Conservation (phyloP, 2,797 vertebrate species). For the Danio albolineatus region DNA sequence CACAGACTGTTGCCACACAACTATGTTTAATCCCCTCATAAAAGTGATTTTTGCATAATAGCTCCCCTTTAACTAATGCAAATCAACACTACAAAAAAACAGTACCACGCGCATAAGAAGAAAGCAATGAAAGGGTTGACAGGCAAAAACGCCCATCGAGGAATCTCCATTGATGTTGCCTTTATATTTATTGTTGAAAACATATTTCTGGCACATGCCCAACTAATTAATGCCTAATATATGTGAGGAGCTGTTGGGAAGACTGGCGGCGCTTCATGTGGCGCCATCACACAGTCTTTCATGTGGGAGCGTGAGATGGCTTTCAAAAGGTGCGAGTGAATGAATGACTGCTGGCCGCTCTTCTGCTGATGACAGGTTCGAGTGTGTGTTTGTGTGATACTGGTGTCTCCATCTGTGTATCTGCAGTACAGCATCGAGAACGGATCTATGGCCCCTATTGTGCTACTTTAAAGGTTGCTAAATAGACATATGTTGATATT, state of each 20-base stretch:
- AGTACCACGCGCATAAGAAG: not conserved
- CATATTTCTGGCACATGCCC: constrained; percentile 40
- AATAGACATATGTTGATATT: too few relatives aligned
- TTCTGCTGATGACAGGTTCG: constrained; percentile 15
- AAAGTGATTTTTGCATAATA: too few relatives aligned
- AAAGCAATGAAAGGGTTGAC: not conserved
- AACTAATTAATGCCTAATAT: constrained; percentile 55
- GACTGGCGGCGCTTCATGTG: constrained; percentile 37
- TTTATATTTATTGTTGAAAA: constrained; percentile 8
- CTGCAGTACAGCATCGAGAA: not conserved
- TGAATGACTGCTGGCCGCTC: constrained; percentile 1
- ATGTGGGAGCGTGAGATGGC: constrained; percentile 51
- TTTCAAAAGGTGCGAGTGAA: constrained; percentile 35
- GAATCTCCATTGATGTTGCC: constrained; percentile 15
- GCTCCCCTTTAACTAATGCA: not conserved
- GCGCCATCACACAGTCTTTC: constrained; percentile 50
- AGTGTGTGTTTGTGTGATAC: constrained; percentile 36
- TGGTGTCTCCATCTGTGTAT: not conserved
- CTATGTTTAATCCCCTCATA: too few relatives aligned
- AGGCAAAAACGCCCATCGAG: constrained; percentile 5
- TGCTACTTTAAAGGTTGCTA: too few relatives aligned
- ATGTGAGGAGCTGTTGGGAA: constrained; percentile 14
- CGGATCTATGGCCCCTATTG: not conserved
- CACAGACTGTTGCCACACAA: too few relatives aligned
- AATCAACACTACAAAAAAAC: not conserved